phyloP scores from a whole-genome alignment of 1,140 invertebrate species.

The Philopotamus ludificatus region DNA sequence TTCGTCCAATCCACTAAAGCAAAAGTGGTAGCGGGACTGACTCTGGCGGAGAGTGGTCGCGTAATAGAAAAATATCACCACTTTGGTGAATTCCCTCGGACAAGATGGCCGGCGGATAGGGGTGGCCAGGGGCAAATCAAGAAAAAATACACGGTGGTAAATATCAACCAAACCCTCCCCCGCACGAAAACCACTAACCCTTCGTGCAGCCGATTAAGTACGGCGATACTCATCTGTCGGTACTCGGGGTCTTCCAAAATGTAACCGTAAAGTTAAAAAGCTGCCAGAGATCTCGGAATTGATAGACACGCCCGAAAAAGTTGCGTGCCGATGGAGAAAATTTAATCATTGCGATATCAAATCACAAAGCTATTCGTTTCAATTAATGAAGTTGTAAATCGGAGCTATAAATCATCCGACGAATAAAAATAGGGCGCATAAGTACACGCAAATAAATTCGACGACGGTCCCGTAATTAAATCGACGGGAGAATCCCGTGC shows the following conservation, averaged over 20 bases:
- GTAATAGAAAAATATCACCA: conserved; percentile 41
- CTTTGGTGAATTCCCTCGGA: conserved; percentile 19
- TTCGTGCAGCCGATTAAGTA: conserved; percentile 15
- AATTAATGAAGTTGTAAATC: too few relatives aligned
- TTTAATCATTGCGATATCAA: too few relatives aligned
- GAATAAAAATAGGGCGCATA: too few relatives aligned
- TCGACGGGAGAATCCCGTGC: background rate
- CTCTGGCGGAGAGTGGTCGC: conserved; percentile 27
- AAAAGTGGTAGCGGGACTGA: conserved; percentile 27
- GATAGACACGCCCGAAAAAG: too few relatives aligned
- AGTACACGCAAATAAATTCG: too few relatives aligned
- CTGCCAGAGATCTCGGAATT: too few relatives aligned
- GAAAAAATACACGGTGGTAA: conserved; percentile 26
- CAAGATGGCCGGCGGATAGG: background rate
- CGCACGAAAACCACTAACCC: conserved; percentile 22
- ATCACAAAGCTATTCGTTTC: too few relatives aligned
- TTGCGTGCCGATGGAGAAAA: too few relatives aligned
- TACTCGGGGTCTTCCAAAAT: too few relatives aligned
- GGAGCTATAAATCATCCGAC: too few relatives aligned
- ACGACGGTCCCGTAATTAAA: background rate
- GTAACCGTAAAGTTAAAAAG: too few relatives aligned
- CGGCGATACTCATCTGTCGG: conserved; percentile 12
- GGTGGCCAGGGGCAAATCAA: conserved; percentile 14
- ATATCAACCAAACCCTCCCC: conserved; percentile 19
- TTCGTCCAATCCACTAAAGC: conserved; percentile 36